These are phyloP conservation scores for Menidia beryllina DNA, from an alignment of 2,113 vertebrate genomes.

Conservation along the genomic window DNA sequence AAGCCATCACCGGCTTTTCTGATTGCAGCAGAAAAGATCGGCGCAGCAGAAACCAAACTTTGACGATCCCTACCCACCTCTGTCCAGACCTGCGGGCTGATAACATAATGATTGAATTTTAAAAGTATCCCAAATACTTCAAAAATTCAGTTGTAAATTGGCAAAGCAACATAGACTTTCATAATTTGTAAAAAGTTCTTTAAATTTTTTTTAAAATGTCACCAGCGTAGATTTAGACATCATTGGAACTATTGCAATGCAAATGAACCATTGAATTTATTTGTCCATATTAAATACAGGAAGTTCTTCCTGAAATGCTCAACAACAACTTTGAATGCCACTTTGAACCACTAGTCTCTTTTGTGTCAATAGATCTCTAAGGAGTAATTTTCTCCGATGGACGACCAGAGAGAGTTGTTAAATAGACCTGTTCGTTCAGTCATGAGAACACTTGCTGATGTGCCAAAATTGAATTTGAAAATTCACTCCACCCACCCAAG, in stretches of 20 bases:
- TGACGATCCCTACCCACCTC: too few species aligned
- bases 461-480: constrained; percentile 33
- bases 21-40: too few species aligned
- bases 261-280: background rate
- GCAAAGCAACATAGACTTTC: too few species aligned
- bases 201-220: too few species aligned
- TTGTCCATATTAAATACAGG: background rate
- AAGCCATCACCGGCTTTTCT: too few species aligned
- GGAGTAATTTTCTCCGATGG: background rate
- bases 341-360: background rate
- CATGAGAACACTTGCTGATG: constrained; percentile 26
- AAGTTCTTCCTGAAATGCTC: constrained; percentile 1
- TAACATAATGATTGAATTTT: background rate
- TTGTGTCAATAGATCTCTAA: background rate
- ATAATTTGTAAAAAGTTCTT: too few species aligned
- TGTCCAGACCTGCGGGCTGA: background rate
- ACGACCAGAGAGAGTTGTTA: constrained; percentile 11
- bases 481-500: background rate
- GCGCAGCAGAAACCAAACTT: too few species aligned
- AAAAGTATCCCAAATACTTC: too few species aligned
- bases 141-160: too few species aligned
- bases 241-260: background rate
- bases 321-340: background rate
- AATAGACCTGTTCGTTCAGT: constrained; percentile 26
- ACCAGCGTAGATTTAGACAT: background rate